Base-by-base conservation (phyloP, 2,113 vertebrate genomes). In the Romanogobio albipinnatus region DNA sequence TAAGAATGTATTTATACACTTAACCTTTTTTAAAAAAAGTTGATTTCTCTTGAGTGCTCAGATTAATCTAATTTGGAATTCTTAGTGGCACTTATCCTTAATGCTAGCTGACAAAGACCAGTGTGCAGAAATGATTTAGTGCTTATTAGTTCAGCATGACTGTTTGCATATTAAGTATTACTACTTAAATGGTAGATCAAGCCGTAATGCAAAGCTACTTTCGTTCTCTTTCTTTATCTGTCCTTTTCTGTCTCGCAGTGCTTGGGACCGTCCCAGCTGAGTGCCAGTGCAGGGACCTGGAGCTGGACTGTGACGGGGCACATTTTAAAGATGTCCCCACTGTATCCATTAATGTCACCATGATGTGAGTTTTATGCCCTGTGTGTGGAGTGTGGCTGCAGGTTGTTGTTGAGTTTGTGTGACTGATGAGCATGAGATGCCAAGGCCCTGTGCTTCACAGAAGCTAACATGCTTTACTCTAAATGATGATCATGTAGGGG, bases 341-440 rank as follows among this genome's bases (percentile, higher is more conserved):
- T 0, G 95, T 98, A 86, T 95, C 97, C 22, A 89, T 95, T 51
- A 99, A 98, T 80, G 91, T 99, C 90, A 97, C 96, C 61, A 89
- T 95, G 87, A 96, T 99, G 97, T 99, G 94, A 98, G 98, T 96
- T 91, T 71, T 53, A 17, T 19, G 24, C 24, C 10, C 8, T 29
- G 26, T 26, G 74, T 26, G 36, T 56, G 62, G 9, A 62, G 19
- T 9, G 11, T 56, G 74, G 3, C 39, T 43, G 47, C 51, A 56
- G 2, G n/a, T 61, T 76, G 45, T 61, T 76, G 45, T 70, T 53
- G 33, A 29, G 84, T 66, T 45, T 24, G 39, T 51, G 43, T n/a
- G 2, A 76, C 66, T 70, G 36, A 70, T 70, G 19, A 43, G 33
- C 66, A 43, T 22, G 9, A 70, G 9, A 22, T 22, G 2, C 9